These are phyloP conservation scores for Oreochromis grahami DNA, from an alignment of 2,797 vertebrate species.

Conservation along the genomic window DNA sequence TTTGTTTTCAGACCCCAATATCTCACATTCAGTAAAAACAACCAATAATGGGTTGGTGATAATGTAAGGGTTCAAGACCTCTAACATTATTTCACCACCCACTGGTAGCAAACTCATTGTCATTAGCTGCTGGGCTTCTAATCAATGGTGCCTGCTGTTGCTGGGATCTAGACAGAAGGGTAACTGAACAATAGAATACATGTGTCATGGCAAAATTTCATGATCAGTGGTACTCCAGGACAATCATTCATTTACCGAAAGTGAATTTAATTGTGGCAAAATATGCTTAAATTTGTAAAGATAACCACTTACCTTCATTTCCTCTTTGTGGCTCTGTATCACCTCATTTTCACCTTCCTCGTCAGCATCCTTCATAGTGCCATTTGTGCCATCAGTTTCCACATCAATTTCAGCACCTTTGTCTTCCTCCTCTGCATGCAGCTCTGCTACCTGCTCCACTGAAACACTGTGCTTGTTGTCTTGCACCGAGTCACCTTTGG, in stretches of 20 bases:
- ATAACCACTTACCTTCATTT: slow-evolving; percentile 14
- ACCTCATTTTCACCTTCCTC: not conserved
- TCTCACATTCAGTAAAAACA: not conserved
- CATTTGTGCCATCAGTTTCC: not conserved
- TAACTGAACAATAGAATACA: not conserved
- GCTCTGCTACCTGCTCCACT: not conserved
- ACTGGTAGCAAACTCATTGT: not conserved
- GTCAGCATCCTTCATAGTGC: not conserved
- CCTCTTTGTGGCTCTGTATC: not conserved
- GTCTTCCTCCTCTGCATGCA: not conserved
- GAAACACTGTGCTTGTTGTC: not conserved
- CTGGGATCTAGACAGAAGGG: not conserved
- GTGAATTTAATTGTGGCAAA: not conserved
- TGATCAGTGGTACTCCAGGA: not conserved
- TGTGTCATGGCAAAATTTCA: not conserved
- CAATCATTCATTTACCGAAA: not conserved
- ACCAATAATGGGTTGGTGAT: not conserved
- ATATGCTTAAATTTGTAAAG: not conserved
- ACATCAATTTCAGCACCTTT: not conserved
- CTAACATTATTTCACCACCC: not conserved
- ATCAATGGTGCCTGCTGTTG: not conserved
- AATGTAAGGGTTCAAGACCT: not conserved
- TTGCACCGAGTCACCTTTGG: not conserved
- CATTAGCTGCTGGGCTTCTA: not conserved
- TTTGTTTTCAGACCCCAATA: not conserved